Percentiles rank a stretch among this genome's conserved stretches.
These are phyloP conservation scores for Puma concolor DNA, from an alignment of 2,113 vertebrate species.

Conservation along the genomic window DNA sequence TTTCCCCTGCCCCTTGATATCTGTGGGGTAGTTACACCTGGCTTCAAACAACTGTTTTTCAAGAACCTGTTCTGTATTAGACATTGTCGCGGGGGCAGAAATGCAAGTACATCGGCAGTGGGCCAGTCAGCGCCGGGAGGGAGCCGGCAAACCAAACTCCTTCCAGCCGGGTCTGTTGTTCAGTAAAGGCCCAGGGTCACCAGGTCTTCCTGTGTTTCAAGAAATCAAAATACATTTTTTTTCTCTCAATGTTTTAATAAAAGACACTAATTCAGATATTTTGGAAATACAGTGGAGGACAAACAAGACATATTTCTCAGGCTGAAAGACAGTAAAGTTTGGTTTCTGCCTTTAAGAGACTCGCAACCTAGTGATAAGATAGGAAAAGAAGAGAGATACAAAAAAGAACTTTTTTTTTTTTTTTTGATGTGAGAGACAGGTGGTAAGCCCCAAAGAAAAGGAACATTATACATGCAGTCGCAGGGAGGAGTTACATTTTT, in stretches of 20 bases:
- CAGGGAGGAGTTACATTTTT: background rate
- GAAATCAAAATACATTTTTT: background rate
- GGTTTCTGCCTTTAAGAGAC: background rate
- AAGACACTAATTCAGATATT: background rate
- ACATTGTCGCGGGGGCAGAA: background rate
- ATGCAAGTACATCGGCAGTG: background rate
- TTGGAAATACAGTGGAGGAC: background rate
- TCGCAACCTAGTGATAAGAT: background rate
- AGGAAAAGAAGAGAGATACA: background rate
- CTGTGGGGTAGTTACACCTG: background rate
- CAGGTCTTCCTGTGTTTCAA: background rate
- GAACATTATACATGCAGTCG: fast-evolving
- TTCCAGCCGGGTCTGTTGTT: background rate
- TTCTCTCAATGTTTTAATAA: background rate
- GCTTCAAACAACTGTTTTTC: background rate
- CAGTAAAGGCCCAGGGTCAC: background rate
- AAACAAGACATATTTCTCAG: background rate
- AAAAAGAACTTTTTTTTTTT: background rate
- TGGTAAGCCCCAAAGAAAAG: background rate
- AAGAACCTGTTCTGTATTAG: background rate
- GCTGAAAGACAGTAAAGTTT: background rate
- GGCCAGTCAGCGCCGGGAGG: background rate
- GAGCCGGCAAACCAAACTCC: background rate
- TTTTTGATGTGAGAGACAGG: background rate
- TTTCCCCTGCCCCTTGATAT: background rate